A percentile compares a stretch with the other conserved stretches of the same genome.
Conservation (phyloP, 2,888 invertebrate species). For the Meliscaeva auricollis region DNA sequence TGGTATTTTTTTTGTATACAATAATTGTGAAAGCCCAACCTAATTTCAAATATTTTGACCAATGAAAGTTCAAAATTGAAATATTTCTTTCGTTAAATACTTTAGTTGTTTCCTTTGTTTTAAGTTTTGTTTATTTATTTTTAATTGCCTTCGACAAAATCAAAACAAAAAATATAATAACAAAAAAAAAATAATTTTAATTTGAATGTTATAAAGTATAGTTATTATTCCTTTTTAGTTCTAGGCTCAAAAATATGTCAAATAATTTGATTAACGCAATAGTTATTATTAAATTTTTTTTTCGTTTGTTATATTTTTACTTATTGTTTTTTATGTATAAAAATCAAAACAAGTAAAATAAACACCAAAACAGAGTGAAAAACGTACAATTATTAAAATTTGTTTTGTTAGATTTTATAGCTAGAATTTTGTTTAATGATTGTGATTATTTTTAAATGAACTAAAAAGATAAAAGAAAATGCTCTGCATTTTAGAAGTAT, state of each 20-base stretch:
- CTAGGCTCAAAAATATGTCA: conserved; percentile 37
- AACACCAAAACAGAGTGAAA: conserved; percentile 34
- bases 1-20: too few relatives aligned
- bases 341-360: conserved; percentile 29
- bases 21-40: too few relatives aligned
- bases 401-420: conserved; percentile 39
- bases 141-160: conserved; percentile 72
- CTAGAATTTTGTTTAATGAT: conserved; percentile 49
- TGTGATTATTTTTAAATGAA: conserved; percentile 41
- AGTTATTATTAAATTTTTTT: conserved; percentile 38
- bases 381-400: conserved; percentile 16
- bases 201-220: conserved; percentile 27
- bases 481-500: conserved; percentile 62
- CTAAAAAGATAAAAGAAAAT: conserved; percentile 63
- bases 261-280: conserved; percentile 40
- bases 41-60: too few relatives aligned
- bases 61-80: too few relatives aligned
- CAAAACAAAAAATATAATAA: conserved; percentile 41
- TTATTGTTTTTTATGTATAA: background rate
- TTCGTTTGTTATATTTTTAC: background rate
- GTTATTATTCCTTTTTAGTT: conserved; percentile 35
- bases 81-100: too few relatives aligned
- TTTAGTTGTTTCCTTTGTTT: conserved; percentile 11
- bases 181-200: conserved; percentile 19
- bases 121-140: conserved; percentile 54